Evolutionary conservation across 2,113 vertebrate species (phyloP).

Genomic region (Climacteris rufus): DNA sequence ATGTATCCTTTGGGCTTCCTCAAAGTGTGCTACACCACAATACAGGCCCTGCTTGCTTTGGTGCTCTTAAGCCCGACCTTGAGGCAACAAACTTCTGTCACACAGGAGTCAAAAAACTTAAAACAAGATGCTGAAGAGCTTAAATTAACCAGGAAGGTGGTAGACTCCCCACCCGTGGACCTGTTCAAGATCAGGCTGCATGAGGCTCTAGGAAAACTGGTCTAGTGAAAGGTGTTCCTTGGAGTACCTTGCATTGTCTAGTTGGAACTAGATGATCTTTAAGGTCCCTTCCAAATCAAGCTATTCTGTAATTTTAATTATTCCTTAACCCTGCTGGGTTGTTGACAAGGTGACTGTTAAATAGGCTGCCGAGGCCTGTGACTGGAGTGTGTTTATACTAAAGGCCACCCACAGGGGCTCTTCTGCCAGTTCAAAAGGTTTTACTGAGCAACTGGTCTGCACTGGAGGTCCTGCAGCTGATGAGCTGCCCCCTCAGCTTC

Average conservation of each 20-base stretch:
- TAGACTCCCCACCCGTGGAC: background rate
- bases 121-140: background rate
- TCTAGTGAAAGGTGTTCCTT: background rate
- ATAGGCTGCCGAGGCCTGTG: background rate
- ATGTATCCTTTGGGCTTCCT: background rate
- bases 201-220: background rate
- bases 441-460: background rate
- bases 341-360: background rate
- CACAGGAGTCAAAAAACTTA: background rate
- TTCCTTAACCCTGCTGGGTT: background rate
- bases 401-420: background rate
- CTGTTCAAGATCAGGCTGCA: background rate
- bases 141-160: background rate
- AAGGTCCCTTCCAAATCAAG: background rate
- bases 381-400: background rate
- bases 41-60: background rate
- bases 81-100: background rate
- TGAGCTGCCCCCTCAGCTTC: background rate
- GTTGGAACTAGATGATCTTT: background rate
- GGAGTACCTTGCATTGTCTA: background rate
- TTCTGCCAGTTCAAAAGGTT: too few species aligned
- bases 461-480: background rate
- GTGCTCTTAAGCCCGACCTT: background rate
- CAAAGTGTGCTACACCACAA: background rate
- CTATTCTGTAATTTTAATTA: background rate